These are phyloP conservation scores for Pantala flavescens DNA, from an alignment of 1,140 invertebrate genomes.

Conservation along the genomic window DNA sequence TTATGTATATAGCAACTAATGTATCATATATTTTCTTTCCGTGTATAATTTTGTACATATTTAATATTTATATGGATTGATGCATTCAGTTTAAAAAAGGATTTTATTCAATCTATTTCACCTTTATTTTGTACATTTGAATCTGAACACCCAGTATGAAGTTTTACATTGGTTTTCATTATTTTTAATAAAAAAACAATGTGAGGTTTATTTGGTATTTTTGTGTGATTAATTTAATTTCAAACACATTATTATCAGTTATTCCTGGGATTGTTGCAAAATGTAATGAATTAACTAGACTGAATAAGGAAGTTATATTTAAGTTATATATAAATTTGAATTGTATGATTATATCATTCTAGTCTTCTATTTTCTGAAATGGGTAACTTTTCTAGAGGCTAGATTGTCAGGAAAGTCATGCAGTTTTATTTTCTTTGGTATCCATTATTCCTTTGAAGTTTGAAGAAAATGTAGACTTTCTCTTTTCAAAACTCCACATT, in stretches of 20 bases:
- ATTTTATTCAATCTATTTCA: background rate
- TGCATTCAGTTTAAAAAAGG: background rate
- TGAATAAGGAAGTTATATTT: background rate
- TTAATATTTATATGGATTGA: background rate
- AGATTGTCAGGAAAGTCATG: too few species aligned
- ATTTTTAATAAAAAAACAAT: background rate
- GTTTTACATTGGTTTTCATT: background rate
- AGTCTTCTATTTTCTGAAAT: background rate
- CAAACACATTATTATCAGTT: background rate
- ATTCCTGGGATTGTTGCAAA: background rate
- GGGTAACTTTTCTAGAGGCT: too few species aligned
- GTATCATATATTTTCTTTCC: background rate
- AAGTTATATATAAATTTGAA: background rate
- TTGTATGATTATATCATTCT: background rate
- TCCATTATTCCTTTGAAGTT: too few species aligned
- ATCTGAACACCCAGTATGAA: background rate
- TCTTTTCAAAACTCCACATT: too few species aligned
- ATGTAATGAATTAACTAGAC: background rate
- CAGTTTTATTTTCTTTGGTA: too few species aligned
- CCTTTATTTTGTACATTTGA: background rate
- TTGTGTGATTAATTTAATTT: too few species aligned
- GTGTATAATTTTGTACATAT: background rate
- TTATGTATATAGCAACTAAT: background rate
- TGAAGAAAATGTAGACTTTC: too few species aligned
- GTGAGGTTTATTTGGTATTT: too few species aligned